Percentiles rank a stretch among this genome's conserved stretches.
Conservation (phyloP, 2,888 invertebrate genomes). For the Globia sparganii region DNA sequence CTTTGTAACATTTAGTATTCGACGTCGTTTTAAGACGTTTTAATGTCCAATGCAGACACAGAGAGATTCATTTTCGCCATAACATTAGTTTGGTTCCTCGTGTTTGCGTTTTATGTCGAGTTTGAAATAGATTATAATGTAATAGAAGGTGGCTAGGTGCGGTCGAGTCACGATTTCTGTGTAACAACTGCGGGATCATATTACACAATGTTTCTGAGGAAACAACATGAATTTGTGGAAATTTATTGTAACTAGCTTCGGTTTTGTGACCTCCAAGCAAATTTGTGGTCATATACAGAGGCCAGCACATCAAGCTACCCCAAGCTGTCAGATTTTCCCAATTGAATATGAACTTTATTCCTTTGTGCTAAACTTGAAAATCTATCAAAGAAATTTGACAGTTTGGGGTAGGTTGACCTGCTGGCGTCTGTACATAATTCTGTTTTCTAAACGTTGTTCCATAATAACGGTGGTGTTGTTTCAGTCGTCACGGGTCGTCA, state of each 20-base stretch:
- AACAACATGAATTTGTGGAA: slow-evolving; percentile 36
- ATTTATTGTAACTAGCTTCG: slow-evolving; percentile 1
- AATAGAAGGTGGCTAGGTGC: slow-evolving; percentile 8
- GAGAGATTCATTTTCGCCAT: not conserved
- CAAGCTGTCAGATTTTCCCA: too few species aligned
- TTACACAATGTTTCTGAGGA: slow-evolving; percentile 37
- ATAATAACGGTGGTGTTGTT: not conserved
- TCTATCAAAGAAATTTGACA: too few species aligned
- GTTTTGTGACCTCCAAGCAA: not conserved
- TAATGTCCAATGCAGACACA: not conserved
- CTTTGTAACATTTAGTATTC: too few species aligned
- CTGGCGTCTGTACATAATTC: too few species aligned
- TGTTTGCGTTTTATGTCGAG: slow-evolving; percentile 24
- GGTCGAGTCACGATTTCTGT: slow-evolving; percentile 37
- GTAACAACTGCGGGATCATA: slow-evolving; percentile 32
- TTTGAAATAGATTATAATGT: slow-evolving; percentile 34
- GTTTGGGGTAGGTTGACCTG: too few species aligned
- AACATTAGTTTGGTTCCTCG: not conserved
- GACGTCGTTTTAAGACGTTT: too few species aligned
- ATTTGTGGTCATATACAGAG: too few species aligned
- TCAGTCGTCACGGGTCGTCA: too few species aligned
- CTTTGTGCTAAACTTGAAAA: too few species aligned
- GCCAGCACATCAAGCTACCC: too few species aligned
- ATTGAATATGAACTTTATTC: too few species aligned
- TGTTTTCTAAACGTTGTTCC: not conserved